Evolutionary conservation across 2,888 invertebrate species (phyloP).

Genomic region (Poecilus cupreus): DNA sequence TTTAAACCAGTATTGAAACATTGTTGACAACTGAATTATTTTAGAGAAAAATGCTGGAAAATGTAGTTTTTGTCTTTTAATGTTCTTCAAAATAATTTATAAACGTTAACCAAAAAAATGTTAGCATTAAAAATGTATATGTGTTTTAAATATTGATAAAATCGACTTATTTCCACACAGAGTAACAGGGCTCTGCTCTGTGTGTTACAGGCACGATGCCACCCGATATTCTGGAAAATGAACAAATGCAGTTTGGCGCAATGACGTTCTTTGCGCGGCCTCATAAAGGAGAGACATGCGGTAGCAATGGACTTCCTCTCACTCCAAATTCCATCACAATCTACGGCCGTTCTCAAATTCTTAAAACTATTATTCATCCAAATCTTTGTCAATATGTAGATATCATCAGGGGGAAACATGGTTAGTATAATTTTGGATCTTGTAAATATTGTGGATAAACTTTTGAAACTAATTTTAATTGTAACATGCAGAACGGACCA

Average conservation of each 20-base stretch:
- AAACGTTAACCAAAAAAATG: too few relatives aligned
- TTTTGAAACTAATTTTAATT: constrained; percentile 38
- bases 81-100: too few relatives aligned
- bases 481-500: constrained; percentile 80
- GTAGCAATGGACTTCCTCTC: constrained; percentile 95
- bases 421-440: too few relatives aligned
- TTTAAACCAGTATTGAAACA: too few relatives aligned
- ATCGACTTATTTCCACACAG: constrained; percentile 26
- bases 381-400: constrained; percentile 93
- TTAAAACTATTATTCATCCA: constrained; percentile 86
- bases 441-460: not conserved
- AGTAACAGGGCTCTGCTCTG: constrained; percentile 45
- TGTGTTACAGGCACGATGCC: constrained; percentile 66
- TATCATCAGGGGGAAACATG: constrained; percentile 94
- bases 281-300: constrained; percentile 93
- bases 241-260: constrained; percentile 83
- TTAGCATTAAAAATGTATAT: not conserved
- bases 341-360: constrained; percentile 88
- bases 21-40: too few relatives aligned
- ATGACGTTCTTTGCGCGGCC: constrained; percentile 93
- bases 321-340: constrained; percentile 98
- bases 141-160: not conserved
- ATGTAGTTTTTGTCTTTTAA: too few relatives aligned
- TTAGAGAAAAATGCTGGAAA: too few relatives aligned
- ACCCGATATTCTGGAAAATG: constrained; percentile 71